Evolutionary conservation across 2,797 vertebrate genomes (phyloP), one percentile per base, ranked within the genome.

Genomic region (Lacerta bilineata): DNA sequence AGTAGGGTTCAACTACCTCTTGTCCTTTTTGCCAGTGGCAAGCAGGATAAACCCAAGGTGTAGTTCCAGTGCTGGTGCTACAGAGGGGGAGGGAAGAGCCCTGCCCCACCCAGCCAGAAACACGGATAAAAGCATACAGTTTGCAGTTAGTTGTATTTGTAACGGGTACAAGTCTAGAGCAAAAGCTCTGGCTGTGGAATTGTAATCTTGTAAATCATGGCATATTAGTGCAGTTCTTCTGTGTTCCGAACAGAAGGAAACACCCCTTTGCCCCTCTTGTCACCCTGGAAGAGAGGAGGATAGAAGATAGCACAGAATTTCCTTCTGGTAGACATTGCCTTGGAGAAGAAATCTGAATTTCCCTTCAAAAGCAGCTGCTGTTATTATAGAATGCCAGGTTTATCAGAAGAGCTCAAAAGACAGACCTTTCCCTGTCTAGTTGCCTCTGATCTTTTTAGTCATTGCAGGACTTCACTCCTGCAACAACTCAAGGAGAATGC

Each of bases 401-500:
- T n/a, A 36, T n/a, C 55, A 76, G 17, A 11, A 74, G 6, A 41
- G 11, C 23, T 6, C 18, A 1, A 59, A 90, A 76, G 55, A 36
- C 69, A 66, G 23, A 17, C n/a, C 50, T 39, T n/a, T 59, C 86
- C 90, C 68, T 46, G 3, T 88, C 0, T 61, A 75, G 68, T 43
- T 87, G n/a, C 82, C 75, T 23, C 36, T 33, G 10, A 4, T 43
- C 41, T 84, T 89, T 46, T 75, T 75, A 50, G 6, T 75, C 0
- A 81, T 39, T 90, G 68, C 25, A n/a, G 11, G 5, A 0, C n/a
- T 6, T 8, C 88, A 78, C 39, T 33, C 33, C 33, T 33, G 33
- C 33, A 41, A 0, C 10, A 72, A 0, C 8, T 10, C 29, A 77
- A 13, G 8, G 76, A 46, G 20, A 41, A 29, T 36, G 33, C 23